Conservation (phyloP, 1,140 invertebrate genomes). For the Drosophila truncata region DNA sequence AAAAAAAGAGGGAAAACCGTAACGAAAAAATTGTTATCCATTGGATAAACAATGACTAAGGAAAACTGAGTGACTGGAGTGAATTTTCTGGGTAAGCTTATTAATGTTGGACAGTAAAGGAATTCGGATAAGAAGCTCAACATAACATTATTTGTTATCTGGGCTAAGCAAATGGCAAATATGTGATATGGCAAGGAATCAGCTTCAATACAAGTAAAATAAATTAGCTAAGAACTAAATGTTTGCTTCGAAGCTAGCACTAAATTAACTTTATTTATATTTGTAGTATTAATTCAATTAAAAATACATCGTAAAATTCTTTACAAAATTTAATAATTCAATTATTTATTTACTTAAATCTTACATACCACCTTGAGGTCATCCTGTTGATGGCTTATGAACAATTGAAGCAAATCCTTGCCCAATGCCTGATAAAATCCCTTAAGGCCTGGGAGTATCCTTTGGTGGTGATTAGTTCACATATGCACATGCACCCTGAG, state of each 20-base stretch:
- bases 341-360: not conserved
- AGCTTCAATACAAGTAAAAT: not conserved
- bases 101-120: not conserved
- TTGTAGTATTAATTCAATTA: no score
- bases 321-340: not conserved
- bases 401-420: not conserved
- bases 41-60: constrained; percentile 48
- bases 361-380: not conserved
- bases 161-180: not conserved
- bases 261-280: no score
- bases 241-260: not conserved
- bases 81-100: constrained; percentile 33
- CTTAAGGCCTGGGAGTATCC: not conserved
- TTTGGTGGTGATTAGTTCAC: constrained; percentile 8
- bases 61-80: constrained; percentile 31
- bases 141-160: constrained; percentile 29
- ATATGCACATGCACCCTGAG: constrained; percentile 5
- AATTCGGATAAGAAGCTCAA: constrained; percentile 13
- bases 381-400: not conserved
- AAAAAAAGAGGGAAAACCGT: constrained; percentile 1
- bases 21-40: constrained; percentile 39
- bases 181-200: not conserved
- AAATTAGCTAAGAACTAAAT: not conserved
- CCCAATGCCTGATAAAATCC: not conserved
- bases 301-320: no score